phyloP scores from a whole-genome alignment of 2,113 vertebrate genomes.

The Microcebus tavaratra region DNA sequence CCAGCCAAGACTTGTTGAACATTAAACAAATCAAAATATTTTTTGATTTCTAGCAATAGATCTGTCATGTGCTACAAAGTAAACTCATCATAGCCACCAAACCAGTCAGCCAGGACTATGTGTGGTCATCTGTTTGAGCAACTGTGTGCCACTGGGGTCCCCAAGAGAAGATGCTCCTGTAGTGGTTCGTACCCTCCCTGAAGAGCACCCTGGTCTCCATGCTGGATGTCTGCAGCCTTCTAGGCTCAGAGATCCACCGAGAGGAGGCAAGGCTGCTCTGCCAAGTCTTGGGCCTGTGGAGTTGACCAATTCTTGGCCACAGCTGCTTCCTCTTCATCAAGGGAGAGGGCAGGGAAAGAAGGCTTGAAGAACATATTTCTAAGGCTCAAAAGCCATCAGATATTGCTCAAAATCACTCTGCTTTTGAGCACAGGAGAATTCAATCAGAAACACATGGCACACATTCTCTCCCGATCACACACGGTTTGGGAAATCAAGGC shows the following conservation, averaged over 20 bases:
- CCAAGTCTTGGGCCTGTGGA: neutral
- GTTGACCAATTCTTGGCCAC: constrained; percentile 25
- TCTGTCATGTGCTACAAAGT: neutral
- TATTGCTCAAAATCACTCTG: constrained; percentile 10
- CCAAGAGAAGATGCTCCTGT: neutral
- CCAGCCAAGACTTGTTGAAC: neutral
- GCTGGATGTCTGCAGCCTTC: neutral
- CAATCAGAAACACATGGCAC: constrained; percentile 65
- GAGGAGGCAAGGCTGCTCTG: neutral
- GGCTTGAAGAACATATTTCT: constrained; percentile 37
- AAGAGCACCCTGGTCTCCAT: neutral
- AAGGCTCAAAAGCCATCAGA: constrained; percentile 52
- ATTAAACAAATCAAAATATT: neutral
- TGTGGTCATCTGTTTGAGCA: neutral
- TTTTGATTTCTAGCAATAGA: neutral
- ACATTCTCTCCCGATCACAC: neutral
- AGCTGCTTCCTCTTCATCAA: constrained; percentile 29
- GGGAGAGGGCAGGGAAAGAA: constrained; percentile 35
- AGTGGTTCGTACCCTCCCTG: neutral
- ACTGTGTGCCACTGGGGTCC: neutral
- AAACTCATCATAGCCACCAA: too few relatives aligned
- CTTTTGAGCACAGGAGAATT: constrained; percentile 24
- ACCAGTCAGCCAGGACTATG: neutral
- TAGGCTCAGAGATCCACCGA: neutral
- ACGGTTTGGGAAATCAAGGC: constrained; percentile 40